Evolutionary conservation across 2,113 vertebrate genomes (phyloP).

Genomic region (Caracal caracal): DNA sequence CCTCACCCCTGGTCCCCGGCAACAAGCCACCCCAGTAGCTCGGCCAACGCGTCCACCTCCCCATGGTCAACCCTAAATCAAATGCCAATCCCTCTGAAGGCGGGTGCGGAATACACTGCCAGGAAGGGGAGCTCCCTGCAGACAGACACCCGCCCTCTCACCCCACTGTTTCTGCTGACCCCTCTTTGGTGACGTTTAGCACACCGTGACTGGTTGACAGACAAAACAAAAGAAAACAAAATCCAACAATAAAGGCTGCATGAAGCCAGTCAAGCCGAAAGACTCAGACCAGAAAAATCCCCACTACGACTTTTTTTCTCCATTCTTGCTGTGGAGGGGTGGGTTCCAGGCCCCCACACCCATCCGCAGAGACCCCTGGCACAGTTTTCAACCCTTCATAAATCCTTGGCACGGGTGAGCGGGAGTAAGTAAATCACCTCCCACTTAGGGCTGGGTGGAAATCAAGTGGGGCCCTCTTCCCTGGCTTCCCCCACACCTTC

Average conservation of each 20-base stretch:
- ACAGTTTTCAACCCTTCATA: not conserved
- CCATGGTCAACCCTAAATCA: rapidly evolving
- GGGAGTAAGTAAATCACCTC: not conserved
- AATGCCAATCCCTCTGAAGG: not conserved
- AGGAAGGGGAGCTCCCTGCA: not conserved
- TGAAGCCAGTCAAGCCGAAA: not conserved
- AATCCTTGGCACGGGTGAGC: not conserved
- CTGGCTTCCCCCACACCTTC: not conserved
- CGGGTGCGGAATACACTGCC: not conserved
- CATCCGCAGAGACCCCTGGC: not conserved
- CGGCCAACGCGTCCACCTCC: no score
- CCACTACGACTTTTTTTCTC: not conserved
- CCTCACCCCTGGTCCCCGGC: not conserved
- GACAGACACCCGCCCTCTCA: not conserved
- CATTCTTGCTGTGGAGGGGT: not conserved
- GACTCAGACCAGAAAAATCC: not conserved
- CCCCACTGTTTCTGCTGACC: not conserved
- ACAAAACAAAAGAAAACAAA: not conserved
- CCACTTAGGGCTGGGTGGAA: not conserved
- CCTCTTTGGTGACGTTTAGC: not conserved
- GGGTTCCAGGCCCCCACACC: not conserved
- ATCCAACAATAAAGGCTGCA: not conserved
- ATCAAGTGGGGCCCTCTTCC: not conserved
- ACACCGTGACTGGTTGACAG: not conserved
- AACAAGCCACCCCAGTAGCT: not conserved